Evolutionary conservation across 2,113 vertebrate genomes (phyloP).

Genomic region (Psilopsiagon aymara): DNA sequence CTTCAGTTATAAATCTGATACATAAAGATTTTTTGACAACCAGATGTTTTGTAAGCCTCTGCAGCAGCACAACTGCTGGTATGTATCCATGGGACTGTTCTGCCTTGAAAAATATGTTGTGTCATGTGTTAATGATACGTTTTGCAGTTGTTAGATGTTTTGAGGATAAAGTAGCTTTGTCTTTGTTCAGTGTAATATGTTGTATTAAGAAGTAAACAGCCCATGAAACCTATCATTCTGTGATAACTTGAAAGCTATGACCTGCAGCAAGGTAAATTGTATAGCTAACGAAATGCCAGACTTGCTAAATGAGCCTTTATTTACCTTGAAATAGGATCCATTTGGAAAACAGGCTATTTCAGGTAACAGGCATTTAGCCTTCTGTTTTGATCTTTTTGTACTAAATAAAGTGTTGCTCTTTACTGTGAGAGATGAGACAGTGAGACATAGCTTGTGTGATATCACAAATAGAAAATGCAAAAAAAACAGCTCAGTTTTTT

Average conservation of each 20-base stretch:
- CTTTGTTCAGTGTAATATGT: background rate
- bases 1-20: background rate
- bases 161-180: slow-evolving; percentile 7
- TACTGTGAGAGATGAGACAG: background rate
- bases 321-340: slow-evolving; percentile 40
- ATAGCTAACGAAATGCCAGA: background rate
- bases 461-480: background rate
- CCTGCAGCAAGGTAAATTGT: slow-evolving; percentile 33
- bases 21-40: background rate
- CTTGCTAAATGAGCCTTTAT: slow-evolving; percentile 51
- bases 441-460: background rate
- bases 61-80: background rate
- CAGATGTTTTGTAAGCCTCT: background rate
- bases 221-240: background rate
- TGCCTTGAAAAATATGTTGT: background rate
- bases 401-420: background rate
- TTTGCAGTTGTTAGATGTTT: background rate
- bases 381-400: background rate
- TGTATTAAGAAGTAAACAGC: slow-evolving; percentile 29
- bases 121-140: background rate
- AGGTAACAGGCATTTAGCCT: background rate
- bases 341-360: slow-evolving; percentile 9
- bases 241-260: slow-evolving; percentile 16
- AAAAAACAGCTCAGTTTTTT: background rate
- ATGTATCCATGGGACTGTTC: background rate